Evolutionary conservation across 2,797 vertebrate genomes (phyloP), one percentile per base, ranked within the genome.

Genomic region (Eulemur coronatus): DNA sequence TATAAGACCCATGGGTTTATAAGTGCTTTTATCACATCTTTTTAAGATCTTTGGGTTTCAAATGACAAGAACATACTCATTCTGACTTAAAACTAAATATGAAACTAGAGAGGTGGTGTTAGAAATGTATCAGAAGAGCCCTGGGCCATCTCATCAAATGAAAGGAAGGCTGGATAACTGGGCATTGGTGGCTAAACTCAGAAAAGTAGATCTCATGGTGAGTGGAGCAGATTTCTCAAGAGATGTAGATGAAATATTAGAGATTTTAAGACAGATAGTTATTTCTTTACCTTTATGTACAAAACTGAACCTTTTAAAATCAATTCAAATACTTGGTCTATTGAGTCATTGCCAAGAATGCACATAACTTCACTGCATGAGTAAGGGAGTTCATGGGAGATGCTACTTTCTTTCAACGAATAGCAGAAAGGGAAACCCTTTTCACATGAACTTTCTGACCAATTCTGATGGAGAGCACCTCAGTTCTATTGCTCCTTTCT

Each of bases 61-160:
- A 61, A 76, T 46, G 35, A 86, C 2, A 75, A 88, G 30, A 79
- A 41, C 7, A 65, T 30, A 63, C 15, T 87, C 87, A 90, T 30
- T 55, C 22, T 80, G 61, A 89, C 6, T 91, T 96, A 93, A 91
- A 95, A 87, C 67, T 38, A 0, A 91, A 93, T 75, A 65, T 6
- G 86, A 67, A 89, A 55, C 6, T 57, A 26, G n/a, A 94, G 2
- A 4, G 41, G 35, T 3, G 2, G 8, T 70, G 3, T 46, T 41
- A 35, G 28, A 81, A 75, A 81, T n/a, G 7, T 79, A 26, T 63
- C 22, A n/a, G 52, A 63, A 94, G 5, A 38, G 17, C 35, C 35
- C 8, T 9, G 17, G 8, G 33, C 17, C 82, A 41, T 52, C 15
- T 43, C 38, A 61, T 28, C 9, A 80, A 70, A 85, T 46, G 6